A percentile compares a stretch with the other conserved stretches of the same genome.
Evolutionary conservation across 2,888 invertebrate species (phyloP).

Genomic region (Agrilus mali): DNA sequence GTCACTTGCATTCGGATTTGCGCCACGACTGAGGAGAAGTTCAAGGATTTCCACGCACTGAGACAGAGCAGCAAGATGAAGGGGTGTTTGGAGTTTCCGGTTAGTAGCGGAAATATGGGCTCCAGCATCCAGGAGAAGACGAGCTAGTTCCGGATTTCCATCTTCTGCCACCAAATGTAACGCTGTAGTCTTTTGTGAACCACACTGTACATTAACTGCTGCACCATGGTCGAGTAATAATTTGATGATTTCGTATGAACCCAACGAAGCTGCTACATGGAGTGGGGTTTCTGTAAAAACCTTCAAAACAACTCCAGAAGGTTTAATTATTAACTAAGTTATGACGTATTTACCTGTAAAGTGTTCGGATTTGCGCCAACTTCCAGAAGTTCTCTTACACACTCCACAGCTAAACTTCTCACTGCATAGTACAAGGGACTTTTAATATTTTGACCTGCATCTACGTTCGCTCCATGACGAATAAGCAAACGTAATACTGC

Average conservation of each 20-base stretch:
- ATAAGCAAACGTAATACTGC: conserved; percentile 51
- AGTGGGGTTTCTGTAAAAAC: conserved; percentile 76
- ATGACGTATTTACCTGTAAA: conserved; percentile 45
- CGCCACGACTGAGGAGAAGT: conserved; percentile 46
- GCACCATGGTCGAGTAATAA: conserved; percentile 67
- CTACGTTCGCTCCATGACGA: conserved; percentile 64
- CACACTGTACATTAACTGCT: conserved; percentile 60
- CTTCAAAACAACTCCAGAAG: conserved; percentile 29
- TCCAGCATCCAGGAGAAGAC: conserved; percentile 56
- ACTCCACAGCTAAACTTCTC: conserved; percentile 59
- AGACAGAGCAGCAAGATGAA: conserved; percentile 72
- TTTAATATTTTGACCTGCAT: conserved; percentile 51
- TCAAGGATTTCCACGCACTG: conserved; percentile 70
- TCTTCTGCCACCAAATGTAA: conserved; percentile 82
- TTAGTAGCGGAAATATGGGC: conserved; percentile 67
- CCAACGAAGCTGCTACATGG: conserved; percentile 67
- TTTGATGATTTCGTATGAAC: conserved; percentile 54
- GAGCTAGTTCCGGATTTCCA: conserved; percentile 66
- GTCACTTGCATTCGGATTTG: conserved; percentile 46
- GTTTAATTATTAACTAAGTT: neutral
- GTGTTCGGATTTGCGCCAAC: conserved; percentile 75
- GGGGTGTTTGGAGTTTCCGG: conserved; percentile 64
- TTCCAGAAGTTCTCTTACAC: conserved; percentile 58
- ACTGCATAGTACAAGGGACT: conserved; percentile 80
- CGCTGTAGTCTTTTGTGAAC: conserved; percentile 60